These are phyloP conservation scores for Chorisops tibialis DNA, from an alignment of 2,888 invertebrate genomes.

Conservation along the genomic window DNA sequence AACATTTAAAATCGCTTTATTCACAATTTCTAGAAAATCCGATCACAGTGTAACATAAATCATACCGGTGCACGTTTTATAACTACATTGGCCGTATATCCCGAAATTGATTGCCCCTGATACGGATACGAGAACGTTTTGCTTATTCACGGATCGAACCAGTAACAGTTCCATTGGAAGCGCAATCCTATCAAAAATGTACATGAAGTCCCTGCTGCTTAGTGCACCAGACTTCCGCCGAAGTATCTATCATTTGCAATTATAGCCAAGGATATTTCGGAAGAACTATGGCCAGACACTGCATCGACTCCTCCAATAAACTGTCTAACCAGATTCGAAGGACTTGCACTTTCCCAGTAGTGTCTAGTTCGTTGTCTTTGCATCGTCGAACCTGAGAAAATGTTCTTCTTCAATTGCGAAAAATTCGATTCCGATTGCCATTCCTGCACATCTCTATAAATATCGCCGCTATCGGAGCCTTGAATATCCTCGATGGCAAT, in stretches of 20 bases:
- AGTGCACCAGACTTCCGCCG: background rate
- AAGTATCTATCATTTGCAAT: slow-evolving; percentile 10
- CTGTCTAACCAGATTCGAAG: background rate
- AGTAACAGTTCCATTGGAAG: too few relatives aligned
- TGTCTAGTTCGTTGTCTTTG: background rate
- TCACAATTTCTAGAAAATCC: too few relatives aligned
- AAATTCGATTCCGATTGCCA: slow-evolving; percentile 7
- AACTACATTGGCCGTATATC: too few relatives aligned
- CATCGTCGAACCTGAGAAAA: slow-evolving; percentile 1
- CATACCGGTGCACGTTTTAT: too few relatives aligned
- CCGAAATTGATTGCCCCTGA: too few relatives aligned
- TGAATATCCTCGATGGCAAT: slow-evolving; percentile 18
- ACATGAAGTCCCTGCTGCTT: too few relatives aligned
- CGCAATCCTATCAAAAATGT: too few relatives aligned
- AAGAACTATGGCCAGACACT: background rate
- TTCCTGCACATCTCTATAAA: slow-evolving; percentile 14
- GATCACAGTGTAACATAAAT: too few relatives aligned
- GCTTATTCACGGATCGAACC: too few relatives aligned
- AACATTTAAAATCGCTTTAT: too few relatives aligned
- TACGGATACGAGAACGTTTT: too few relatives aligned
- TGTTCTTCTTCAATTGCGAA: background rate
- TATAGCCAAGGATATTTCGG: slow-evolving; percentile 3
- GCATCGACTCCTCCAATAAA: background rate
- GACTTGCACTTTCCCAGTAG: background rate
- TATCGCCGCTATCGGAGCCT: background rate